phyloP scores from a whole-genome alignment of 2,888 invertebrate species.

The Drosophila prolongata region DNA sequence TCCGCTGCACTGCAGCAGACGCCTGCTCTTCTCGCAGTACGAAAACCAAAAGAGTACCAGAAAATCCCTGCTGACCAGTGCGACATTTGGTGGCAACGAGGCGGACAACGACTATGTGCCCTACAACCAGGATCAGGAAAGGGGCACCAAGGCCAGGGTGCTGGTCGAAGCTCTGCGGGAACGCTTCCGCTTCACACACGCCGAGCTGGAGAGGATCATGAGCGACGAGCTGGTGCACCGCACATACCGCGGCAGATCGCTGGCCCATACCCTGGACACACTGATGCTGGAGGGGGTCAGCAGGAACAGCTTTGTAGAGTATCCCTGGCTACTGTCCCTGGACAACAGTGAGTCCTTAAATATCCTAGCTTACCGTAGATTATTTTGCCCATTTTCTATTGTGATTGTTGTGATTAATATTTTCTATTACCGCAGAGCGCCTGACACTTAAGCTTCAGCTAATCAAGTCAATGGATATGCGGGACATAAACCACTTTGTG shows the following conservation, averaged over 20 bases:
- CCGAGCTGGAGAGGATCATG: constrained; percentile 67
- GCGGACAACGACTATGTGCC: constrained; percentile 75
- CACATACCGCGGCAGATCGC: constrained; percentile 55
- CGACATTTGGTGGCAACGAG: constrained; percentile 50
- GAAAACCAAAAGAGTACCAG: constrained; percentile 11
- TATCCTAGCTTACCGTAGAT: too few relatives aligned
- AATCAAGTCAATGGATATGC: constrained; percentile 84
- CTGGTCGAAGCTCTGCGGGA: constrained; percentile 60
- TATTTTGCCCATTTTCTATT: too few relatives aligned
- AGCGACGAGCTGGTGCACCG: constrained; percentile 70
- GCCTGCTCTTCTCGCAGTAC: constrained; percentile 55
- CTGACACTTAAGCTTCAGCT: constrained; percentile 83
- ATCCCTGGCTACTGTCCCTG: constrained; percentile 82
- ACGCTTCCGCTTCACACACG: constrained; percentile 60
- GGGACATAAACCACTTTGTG: constrained; percentile 85
- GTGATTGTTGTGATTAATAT: neutral
- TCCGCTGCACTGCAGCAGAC: neutral
- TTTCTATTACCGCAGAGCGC: constrained; percentile 58
- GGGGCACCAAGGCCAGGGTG: constrained; percentile 20
- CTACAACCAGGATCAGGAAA: constrained; percentile 69
- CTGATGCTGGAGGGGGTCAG: constrained; percentile 71
- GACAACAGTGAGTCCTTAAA: constrained; percentile 65
- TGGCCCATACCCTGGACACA: constrained; percentile 59
- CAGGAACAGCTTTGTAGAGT: constrained; percentile 76
- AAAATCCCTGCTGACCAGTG: constrained; percentile 24